A percentile compares a stretch with the other conserved stretches of the same genome.
These are phyloP conservation scores for Frankliniella intonsa DNA, from an alignment of 2,888 invertebrate species.

Conservation along the genomic window DNA sequence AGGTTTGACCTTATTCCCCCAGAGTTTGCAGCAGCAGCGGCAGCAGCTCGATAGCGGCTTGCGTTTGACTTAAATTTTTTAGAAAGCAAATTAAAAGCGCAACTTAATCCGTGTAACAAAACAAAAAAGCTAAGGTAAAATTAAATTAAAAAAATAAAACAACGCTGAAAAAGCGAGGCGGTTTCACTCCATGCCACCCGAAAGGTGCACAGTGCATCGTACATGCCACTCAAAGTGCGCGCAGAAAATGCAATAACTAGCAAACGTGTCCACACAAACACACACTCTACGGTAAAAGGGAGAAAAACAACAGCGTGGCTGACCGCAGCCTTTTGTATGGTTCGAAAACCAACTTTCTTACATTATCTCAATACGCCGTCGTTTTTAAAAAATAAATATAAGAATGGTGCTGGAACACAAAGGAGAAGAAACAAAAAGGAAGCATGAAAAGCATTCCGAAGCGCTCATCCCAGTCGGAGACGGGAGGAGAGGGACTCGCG, in stretches of 20 bases:
- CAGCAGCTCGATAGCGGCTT: background rate
- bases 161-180: background rate
- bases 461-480: background rate
- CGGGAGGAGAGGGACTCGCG: background rate
- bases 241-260: background rate
- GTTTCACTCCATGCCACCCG: too few species aligned
- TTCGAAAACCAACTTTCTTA: background rate
- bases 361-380: background rate
- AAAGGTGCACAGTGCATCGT: too few species aligned
- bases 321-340: background rate
- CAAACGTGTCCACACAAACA: constrained; percentile 12
- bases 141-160: background rate
- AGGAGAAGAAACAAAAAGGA: background rate
- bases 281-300: background rate
- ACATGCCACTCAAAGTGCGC: too few species aligned
- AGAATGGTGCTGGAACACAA: background rate
- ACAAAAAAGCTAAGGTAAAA: background rate
- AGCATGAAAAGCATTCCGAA: background rate
- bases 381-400: background rate
- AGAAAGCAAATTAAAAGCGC: background rate
- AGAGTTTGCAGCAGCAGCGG: background rate
- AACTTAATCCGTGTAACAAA: background rate
- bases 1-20: background rate
- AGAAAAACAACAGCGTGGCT: background rate
- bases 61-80: background rate